Base-by-base conservation (phyloP, 2,113 vertebrate genomes). In the Tenrec ecaudatus region DNA sequence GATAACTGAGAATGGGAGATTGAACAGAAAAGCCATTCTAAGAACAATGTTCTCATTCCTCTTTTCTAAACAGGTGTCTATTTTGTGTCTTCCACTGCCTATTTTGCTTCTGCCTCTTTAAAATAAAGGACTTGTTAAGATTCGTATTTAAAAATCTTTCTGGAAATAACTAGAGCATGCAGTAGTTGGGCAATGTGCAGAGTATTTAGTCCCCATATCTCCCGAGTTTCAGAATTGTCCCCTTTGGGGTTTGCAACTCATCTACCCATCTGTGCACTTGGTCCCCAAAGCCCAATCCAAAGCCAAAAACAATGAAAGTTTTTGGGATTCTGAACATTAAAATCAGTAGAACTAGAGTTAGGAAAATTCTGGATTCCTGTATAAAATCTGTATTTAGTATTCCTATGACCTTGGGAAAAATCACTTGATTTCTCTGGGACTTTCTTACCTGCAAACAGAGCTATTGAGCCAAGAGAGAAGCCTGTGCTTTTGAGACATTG, bases 161-260 rank as follows among this genome's bases (percentile, higher is more conserved):
- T 84, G 36, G 93, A 95, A 92, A 80, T 90, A 96, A 95, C 62
- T 95, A 76, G 92, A 93, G 83, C 93, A 85, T 83, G 86, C 29
- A 23, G 76, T 64, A 71, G 93, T 95, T 91, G 90, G 81, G 69
- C 89, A 91, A 85, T 64, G 83, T 19, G n/a, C 47, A 85, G 64
- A 90, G 89, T 78, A 90, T 87, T 91, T 75, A 90, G 94, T 71
- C n/a, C 15, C 4, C n/a, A 23, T 69, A n/a, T 95, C 83, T 92
- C 68, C 69, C 79, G 90, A 92, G 86, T 77, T 91, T 66, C 71
- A 33, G 81, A 94, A 92, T 81, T 14, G 25, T 88, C 23, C 94
- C 47, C 80, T 92, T 88, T 95, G 76, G 95, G 95, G n/a, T 58
- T 86, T 95, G 77, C 69, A 86, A 17, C 83, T 94, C 77, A 57